These are phyloP conservation scores for Ormyrus labotus DNA, from an alignment of 2,888 invertebrate species.

Conservation along the genomic window DNA sequence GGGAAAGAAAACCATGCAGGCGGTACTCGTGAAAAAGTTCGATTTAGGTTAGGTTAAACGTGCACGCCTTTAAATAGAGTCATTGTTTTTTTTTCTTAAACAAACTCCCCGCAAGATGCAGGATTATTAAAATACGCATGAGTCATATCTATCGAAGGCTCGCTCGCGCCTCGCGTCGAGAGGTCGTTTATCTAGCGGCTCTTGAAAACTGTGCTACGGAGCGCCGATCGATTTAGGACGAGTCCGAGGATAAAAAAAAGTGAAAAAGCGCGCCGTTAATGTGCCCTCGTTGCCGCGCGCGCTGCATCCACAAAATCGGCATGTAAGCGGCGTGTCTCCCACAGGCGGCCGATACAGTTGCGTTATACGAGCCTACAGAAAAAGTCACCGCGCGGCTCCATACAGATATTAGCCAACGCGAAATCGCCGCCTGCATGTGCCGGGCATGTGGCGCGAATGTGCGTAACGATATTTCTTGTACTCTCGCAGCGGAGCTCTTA, in stretches of 20 bases:
- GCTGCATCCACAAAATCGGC: too few species aligned
- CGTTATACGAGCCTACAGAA: slow-evolving; percentile 18
- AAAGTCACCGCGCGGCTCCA: not conserved
- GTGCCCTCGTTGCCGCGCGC: slow-evolving; percentile 22
- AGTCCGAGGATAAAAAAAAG: slow-evolving; percentile 20
- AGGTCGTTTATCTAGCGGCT: slow-evolving; percentile 30
- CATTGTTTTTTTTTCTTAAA: slow-evolving; percentile 40
- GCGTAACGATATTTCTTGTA: slow-evolving; percentile 58
- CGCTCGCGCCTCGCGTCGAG: not conserved
- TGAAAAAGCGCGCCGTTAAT: slow-evolving; percentile 29
- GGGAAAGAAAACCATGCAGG: too few species aligned
- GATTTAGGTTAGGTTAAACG: slow-evolving; percentile 33
- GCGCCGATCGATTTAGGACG: slow-evolving; percentile 34
- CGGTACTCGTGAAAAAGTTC: slow-evolving; percentile 14
- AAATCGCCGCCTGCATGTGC: slow-evolving; percentile 52
- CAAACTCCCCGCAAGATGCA: slow-evolving; percentile 7
- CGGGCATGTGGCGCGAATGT: slow-evolving; percentile 58
- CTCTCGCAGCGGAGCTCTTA: slow-evolving; percentile 19
- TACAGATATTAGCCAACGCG: slow-evolving; percentile 58
- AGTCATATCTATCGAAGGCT: slow-evolving; percentile 29
- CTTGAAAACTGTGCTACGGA: slow-evolving; percentile 30
- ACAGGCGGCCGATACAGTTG: slow-evolving; percentile 1
- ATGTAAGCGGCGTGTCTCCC: not conserved
- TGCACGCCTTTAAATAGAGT: slow-evolving; percentile 25
- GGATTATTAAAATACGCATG: slow-evolving; percentile 45